phyloP scores from a whole-genome alignment of 2,888 invertebrate species.

The Argyra leucocephala region DNA sequence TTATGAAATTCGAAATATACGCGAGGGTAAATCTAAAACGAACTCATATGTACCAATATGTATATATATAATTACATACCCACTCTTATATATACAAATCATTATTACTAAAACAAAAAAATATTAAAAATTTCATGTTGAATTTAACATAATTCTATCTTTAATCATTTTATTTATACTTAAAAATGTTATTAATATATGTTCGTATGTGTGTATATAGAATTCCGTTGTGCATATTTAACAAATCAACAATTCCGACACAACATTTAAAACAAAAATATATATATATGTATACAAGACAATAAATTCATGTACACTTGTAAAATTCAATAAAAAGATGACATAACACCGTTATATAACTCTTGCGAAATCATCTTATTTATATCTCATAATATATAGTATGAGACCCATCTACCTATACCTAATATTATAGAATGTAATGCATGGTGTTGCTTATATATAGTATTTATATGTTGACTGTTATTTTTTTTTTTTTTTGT shows the following conservation, averaged over 20 bases:
- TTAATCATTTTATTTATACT: neutral
- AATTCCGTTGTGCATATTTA: neutral
- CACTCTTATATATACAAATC: neutral
- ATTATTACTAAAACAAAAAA: neutral
- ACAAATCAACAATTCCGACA: conserved; percentile 3
- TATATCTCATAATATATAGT: neutral
- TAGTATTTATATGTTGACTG: neutral
- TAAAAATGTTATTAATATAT: too few species aligned
- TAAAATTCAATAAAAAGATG: neutral
- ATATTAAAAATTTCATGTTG: neutral
- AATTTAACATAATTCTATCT: neutral
- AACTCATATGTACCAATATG: too few species aligned
- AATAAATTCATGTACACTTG: neutral
- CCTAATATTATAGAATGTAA: neutral
- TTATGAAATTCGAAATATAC: too few species aligned
- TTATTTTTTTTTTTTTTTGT: neutral
- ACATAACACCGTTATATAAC: conserved; percentile 4
- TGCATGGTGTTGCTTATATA: neutral
- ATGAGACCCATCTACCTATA: neutral
- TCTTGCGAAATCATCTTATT: neutral
- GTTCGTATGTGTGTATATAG: neutral
- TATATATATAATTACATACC: too few species aligned
- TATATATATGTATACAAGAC: neutral
- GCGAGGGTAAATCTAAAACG: too few species aligned
- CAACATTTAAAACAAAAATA: neutral